Conservation (phyloP, 2,113 vertebrate genomes). For the Ptyas mucosa region DNA sequence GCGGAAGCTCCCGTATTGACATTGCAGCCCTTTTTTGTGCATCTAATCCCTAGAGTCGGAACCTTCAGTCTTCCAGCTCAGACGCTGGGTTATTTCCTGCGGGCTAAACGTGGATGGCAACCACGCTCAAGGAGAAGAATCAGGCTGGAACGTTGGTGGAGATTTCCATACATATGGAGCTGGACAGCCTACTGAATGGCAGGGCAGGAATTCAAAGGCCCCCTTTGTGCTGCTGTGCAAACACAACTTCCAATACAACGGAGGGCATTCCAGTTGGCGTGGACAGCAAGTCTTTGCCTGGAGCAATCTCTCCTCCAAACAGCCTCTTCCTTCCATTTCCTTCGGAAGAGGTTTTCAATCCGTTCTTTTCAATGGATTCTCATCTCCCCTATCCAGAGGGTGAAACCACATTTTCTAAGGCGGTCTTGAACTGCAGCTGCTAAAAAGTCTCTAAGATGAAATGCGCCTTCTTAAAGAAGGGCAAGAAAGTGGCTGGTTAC, state of each 20-base stretch:
- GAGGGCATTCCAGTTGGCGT: no score
- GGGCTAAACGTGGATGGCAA: constrained; percentile 14
- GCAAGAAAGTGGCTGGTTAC: background rate
- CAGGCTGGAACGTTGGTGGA: constrained; percentile 47
- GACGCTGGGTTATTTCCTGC: background rate
- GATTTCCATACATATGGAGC: constrained; percentile 26
- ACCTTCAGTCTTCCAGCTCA: constrained; percentile 43
- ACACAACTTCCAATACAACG: background rate
- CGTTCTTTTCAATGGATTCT: background rate
- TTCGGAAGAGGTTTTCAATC: background rate
- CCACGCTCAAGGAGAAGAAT: constrained; percentile 20
- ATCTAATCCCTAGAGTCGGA: background rate
- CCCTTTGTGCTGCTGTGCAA: background rate
- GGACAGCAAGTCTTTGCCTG: background rate
- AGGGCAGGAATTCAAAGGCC: background rate
- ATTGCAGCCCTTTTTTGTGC: constrained; percentile 25
- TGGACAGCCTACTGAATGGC: background rate
- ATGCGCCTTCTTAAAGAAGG: background rate
- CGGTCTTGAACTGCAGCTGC: background rate
- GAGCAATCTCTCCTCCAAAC: background rate
- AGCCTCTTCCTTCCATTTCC: background rate
- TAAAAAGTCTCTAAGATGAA: background rate
- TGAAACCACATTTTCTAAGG: background rate
- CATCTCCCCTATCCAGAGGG: background rate
- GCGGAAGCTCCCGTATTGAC: constrained; percentile 30